These are phyloP conservation scores for Muntiacus reevesi DNA, from an alignment of 2,113 vertebrate genomes.

Conservation along the genomic window DNA sequence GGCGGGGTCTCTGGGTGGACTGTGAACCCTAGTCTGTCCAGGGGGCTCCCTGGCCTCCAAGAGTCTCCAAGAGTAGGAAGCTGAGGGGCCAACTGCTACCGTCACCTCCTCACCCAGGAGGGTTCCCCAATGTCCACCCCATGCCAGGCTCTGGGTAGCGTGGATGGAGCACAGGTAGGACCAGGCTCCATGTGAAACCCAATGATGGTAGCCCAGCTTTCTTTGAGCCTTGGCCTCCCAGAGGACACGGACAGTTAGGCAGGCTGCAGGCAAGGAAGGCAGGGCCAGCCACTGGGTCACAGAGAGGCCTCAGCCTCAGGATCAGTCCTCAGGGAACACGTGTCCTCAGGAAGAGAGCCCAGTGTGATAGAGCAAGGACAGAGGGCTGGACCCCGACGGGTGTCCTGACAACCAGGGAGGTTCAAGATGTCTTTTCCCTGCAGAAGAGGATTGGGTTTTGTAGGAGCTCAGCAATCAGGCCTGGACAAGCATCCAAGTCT, in stretches of 20 bases:
- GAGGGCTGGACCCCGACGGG: not conserved
- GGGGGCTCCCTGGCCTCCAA: not conserved
- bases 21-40: not conserved
- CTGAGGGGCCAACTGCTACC: not conserved
- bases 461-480: not conserved
- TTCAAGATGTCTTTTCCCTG: not conserved
- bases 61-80: not conserved
- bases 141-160: not conserved
- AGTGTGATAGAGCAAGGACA: not conserved
- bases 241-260: not conserved
- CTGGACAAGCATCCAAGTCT: not conserved
- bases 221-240: not conserved
- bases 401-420: not conserved
- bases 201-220: not conserved
- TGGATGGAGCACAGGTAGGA: not conserved
- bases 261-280: not conserved
- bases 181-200: not conserved
- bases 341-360: not conserved
- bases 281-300: not conserved
- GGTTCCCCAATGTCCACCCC: not conserved
- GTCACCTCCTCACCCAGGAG: not conserved
- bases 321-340: not conserved
- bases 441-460: not conserved
- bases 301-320: not conserved
- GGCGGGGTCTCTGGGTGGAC: too few species aligned